These are phyloP conservation scores for Danaus plexippus DNA, from an alignment of 1,140 invertebrate genomes.

Conservation along the genomic window DNA sequence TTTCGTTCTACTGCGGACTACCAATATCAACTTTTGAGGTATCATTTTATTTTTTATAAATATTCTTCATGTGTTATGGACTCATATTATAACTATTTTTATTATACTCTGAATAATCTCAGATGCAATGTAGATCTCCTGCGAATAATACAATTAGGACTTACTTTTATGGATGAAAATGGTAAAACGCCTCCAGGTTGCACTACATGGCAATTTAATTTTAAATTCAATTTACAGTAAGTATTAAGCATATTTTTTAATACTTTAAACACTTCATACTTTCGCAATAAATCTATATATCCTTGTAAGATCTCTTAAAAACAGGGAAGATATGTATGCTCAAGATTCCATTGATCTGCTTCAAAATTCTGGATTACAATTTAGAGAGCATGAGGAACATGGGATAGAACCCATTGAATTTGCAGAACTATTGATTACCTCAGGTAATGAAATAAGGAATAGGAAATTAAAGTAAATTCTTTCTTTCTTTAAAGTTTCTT, in stretches of 20 bases:
- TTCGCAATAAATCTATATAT: constrained; percentile 18
- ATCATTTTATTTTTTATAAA: constrained; percentile 4
- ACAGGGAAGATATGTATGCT: constrained; percentile 97
- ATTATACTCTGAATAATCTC: constrained; percentile 17
- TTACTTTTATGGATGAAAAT: constrained; percentile 96
- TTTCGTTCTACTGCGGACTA: constrained; percentile 96
- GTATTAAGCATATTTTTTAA: constrained; percentile 41
- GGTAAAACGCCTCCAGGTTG: constrained; percentile 91
- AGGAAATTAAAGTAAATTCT: not conserved
- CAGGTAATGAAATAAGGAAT: constrained; percentile 68
- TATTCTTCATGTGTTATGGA: constrained; percentile 3
- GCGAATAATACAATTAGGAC: constrained; percentile 94
- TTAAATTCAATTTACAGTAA: constrained; percentile 95
- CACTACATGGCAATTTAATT: constrained; percentile 98
- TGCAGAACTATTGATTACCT: constrained; percentile 97
- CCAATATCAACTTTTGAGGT: constrained; percentile 92
- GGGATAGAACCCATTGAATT: constrained; percentile 97
- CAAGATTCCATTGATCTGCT: constrained; percentile 98
- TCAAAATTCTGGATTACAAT: constrained; percentile 96
- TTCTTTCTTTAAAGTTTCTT: constrained; percentile 5
- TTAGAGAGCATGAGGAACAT: constrained; percentile 97
- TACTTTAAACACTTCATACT: no score
- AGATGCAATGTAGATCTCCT: constrained; percentile 95
- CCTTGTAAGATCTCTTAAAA: constrained; percentile 27
- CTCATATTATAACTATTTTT: constrained; percentile 4